Base-by-base conservation (phyloP, 1,140 invertebrate genomes). In the Chlorops oryzae region DNA sequence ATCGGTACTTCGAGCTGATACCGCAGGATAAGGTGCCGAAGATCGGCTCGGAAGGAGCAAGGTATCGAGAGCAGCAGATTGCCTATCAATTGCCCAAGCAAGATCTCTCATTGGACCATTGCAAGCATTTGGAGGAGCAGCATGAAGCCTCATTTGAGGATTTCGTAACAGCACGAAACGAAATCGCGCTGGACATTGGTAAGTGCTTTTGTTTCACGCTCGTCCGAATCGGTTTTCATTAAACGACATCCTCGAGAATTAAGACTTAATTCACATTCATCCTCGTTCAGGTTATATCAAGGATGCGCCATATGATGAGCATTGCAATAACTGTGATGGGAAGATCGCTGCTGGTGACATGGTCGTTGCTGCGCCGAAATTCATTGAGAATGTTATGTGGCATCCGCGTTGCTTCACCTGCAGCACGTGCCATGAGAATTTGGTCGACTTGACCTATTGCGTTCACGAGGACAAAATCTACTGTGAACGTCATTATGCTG, bases 111-210 rank as follows among this genome's bases (percentile, higher is more conserved):
- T 74, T 91, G 55, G 81, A 86, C 43, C 92, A 94, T 65, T 95
- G 92, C 68, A 84, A 87, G 62, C 90, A 94, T 68, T 78, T 96
- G 47, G 87, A 89, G 57, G 73, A 83, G 7, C 75, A 84, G 61
- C 80, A 91, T 69, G 79, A 81, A 61, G 80, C 82, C 38, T 84
- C 83, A 55, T 94, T 86, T 65, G 83, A 89, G 69, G 90, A 95
- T 71, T 96, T 97, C 73, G 86, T 95, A 53, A 83, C 87, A 20
- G 89, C 88, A 25, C 77, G 93, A 35, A 96, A 96, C 73, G 90
- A 96, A 77, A 88, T 97, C 56, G 90, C 92, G 13, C 76, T 99
- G 56, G 96, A 98, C 73, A 92, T 98, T 62, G 96, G 90, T 71
- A 82, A 79, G 56, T 22, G 7, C 12, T 18, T 59, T 84, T 84